Evolutionary conservation across 64 coral and sea anemone species (phyloP), one percentile per base, ranked within the genome.

Genomic region (Stylophora pistillata): DNA sequence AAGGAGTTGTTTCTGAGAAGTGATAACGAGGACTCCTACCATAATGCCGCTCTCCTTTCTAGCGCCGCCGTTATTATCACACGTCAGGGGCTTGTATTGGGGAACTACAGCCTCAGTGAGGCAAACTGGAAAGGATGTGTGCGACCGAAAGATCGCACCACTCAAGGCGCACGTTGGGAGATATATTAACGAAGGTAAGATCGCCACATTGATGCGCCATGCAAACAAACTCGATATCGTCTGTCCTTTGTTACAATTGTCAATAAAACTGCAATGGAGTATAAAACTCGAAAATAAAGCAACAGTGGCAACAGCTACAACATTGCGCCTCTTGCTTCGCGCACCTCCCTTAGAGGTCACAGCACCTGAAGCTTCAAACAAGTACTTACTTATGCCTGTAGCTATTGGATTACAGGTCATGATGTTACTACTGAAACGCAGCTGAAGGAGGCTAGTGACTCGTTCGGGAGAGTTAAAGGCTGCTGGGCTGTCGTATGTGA

Each of bases 341-440:
- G 27, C 30, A 73, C 71, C 71, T 73, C 71, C 71, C 25, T 14
- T 21, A 73, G 32, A 73, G 27, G 71, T 14, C 71, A 73, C 31
- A 73, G 71, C 27, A 73, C 26, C 71, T 58, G 71, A 77, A 81
- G 37, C 37, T 41, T 41, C 37, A 41, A 41, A 41, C 37, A 41
- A 3, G 37, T 41, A 3, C 37, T 41, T 41, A 41, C 37, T 41
- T 6, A 41, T 41, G 37, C 37, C 37, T 41, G 37, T 41, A 6
- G 37, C 2, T 41, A 41, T 41, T 41, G 37, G 37, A 3, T 41
- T 41, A 6, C 37, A 41, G 6, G 37, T 41, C 37, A 41, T 41
- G 89, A 90, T 75, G 89, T 83, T 55, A 69, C 88, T 25, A 90
- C 30, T 81, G 88, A 60, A 62, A 13, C 21, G 78, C 61, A 89